These are phyloP conservation scores for Tychaedon coryphoeus DNA, from an alignment of 2,113 vertebrate genomes.

Conservation along the genomic window DNA sequence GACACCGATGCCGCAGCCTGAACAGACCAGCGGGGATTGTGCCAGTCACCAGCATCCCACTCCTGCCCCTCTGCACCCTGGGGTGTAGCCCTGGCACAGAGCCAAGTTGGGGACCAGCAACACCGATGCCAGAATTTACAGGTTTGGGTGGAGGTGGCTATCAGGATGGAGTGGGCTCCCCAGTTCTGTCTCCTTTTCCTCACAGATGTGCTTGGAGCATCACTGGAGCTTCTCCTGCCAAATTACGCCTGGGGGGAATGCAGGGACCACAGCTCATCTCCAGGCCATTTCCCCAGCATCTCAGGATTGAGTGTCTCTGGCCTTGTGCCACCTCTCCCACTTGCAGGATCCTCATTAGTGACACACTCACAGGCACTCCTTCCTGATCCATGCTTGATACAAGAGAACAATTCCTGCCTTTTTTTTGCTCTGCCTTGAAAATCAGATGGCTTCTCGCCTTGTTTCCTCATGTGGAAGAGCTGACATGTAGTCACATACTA, in stretches of 20 bases:
- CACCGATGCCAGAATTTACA: background rate
- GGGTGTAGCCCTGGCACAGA: background rate
- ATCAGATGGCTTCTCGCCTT: background rate
- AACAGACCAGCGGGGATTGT: background rate
- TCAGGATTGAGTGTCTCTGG: background rate
- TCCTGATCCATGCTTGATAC: background rate
- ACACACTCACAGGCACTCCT: background rate
- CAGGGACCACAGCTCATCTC: background rate
- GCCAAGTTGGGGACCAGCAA: background rate
- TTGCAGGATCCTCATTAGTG: background rate
- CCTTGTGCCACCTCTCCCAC: background rate
- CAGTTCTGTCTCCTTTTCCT: background rate
- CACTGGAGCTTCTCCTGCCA: background rate
- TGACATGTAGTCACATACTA: slow-evolving; percentile 25
- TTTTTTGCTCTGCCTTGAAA: slow-evolving; percentile 34
- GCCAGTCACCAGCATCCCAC: background rate
- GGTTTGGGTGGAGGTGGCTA: background rate
- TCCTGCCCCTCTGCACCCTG: background rate
- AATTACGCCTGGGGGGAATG: background rate
- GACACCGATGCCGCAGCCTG: background rate
- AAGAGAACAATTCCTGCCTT: slow-evolving; percentile 23
- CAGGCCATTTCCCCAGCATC: background rate
- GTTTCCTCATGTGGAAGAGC: slow-evolving; percentile 4
- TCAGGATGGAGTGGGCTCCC: background rate
- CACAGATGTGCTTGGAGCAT: background rate